Evolutionary conservation across 1,140 invertebrate species (phyloP).

Genomic region (Bombus haemorrhoidalis): DNA sequence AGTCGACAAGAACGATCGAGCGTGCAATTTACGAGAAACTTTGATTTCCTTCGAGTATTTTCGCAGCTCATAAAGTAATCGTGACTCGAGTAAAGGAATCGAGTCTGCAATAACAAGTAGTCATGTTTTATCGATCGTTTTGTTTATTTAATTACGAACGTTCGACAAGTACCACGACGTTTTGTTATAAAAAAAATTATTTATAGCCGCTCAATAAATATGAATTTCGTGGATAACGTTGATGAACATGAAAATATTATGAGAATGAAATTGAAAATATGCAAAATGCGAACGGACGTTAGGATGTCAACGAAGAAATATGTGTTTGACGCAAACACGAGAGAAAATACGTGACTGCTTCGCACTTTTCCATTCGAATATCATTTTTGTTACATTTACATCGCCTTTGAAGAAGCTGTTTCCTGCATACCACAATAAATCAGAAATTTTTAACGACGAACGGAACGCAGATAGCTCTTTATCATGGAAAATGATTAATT

Average conservation of each 20-base stretch:
- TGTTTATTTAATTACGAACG: constrained; percentile 13
- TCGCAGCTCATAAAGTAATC: neutral
- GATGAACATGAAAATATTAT: neutral
- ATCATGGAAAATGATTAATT: neutral
- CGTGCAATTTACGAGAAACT: neutral
- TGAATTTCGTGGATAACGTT: neutral
- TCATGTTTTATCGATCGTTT: too few species aligned
- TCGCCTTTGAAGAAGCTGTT: neutral
- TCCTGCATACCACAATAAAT: neutral
- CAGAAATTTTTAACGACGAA: neutral
- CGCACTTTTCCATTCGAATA: neutral
- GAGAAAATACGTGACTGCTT: neutral
- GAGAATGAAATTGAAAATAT: neutral
- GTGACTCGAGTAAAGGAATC: neutral
- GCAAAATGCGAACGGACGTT: neutral
- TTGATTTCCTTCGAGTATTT: neutral
- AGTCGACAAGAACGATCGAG: neutral
- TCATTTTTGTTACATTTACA: neutral
- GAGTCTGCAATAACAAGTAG: neutral
- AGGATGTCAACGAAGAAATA: neutral
- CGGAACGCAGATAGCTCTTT: neutral
- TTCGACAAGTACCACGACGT: neutral
- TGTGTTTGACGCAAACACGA: constrained; percentile 5
- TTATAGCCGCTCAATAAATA: neutral
- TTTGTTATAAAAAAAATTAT: neutral